Conservation (phyloP, 2,113 vertebrate genomes). For the Tragelaphus strepsiceros region DNA sequence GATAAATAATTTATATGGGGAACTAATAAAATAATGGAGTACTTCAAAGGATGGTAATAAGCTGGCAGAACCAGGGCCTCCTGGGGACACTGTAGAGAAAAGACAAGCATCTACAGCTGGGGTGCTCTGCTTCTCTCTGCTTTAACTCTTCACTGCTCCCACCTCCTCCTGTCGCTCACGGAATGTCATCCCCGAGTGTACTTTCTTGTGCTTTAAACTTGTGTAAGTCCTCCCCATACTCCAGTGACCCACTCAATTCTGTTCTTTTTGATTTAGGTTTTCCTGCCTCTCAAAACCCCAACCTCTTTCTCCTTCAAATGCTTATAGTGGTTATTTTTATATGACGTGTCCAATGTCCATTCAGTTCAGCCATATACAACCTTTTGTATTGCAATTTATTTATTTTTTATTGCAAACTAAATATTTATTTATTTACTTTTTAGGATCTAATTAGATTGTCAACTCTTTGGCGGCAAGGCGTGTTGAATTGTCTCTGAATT, state of each 20-base stretch:
- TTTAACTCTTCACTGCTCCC: neutral
- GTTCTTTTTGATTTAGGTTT: neutral
- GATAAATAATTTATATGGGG: constrained; percentile 72
- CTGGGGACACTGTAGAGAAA: neutral
- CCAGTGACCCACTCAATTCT: neutral
- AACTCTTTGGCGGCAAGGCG: neutral
- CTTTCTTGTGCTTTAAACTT: neutral
- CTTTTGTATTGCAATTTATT: neutral
- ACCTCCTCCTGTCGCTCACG: accelerated
- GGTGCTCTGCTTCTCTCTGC: neutral
- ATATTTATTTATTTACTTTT: neutral
- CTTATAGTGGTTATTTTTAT: neutral
- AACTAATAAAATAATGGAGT: constrained; percentile 69
- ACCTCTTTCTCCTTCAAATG: neutral
- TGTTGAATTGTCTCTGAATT: neutral
- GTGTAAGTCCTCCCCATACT: neutral
- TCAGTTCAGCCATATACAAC: neutral
- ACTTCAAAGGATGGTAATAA: constrained; percentile 38
- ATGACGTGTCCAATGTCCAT: neutral
- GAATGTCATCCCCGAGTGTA: neutral
- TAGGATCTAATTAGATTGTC: neutral
- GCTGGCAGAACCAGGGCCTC: neutral
- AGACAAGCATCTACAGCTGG: neutral
- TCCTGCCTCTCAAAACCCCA: neutral
- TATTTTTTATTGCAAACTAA: neutral